Evolutionary conservation across 1,140 invertebrate species (phyloP), one percentile per base, ranked within the genome.

Genomic region (Procambarus clarkii): DNA sequence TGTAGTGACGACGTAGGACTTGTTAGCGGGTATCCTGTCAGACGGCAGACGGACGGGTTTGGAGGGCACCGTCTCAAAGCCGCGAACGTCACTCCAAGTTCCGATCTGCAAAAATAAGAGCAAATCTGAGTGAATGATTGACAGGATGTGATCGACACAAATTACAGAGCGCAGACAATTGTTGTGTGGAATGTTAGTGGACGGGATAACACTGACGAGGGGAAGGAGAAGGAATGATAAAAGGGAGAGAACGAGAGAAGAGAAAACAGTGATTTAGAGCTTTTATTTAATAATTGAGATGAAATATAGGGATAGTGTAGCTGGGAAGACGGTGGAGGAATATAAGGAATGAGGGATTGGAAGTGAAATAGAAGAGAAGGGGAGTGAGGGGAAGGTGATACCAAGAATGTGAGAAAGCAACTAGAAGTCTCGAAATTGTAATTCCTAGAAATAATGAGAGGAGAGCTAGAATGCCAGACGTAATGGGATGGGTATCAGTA

Each of bases 1-100:
- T 0, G 97, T 97, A 0, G 97, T 98, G n/a, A 99, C 97, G 80
- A 98, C 96, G 93, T 98, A 98, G 0, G 98, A 98, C 94, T 96
- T 97, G 95, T 99, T 99, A 95, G 94, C n/a, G 96, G 96, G 0
- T 96, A 96, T 90, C 96, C 86, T 45, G 46, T 80, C 45, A 46
- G 89, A 86, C 11, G 48, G 96, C 21, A 97, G 94, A 78, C 97
- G 95, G 11, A 97, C 96, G 92, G 97, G 97, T 94, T 98, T 98
- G 4, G 97, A 96, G 5, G 97, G 96, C 34, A 97, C 95, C 1
- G 97, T 95, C 86, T 95, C 96, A 92, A 99, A 96, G 18, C 98
- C 98, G 69, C 95, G 95, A 80, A 96, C 96, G 91, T 98, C 97
- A n/a, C 96, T 97, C 98, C 98, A 99, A 94, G 98, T 97, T 5